These are phyloP conservation scores for Blera fallax DNA, from an alignment of 2,888 invertebrate genomes.

Conservation along the genomic window DNA sequence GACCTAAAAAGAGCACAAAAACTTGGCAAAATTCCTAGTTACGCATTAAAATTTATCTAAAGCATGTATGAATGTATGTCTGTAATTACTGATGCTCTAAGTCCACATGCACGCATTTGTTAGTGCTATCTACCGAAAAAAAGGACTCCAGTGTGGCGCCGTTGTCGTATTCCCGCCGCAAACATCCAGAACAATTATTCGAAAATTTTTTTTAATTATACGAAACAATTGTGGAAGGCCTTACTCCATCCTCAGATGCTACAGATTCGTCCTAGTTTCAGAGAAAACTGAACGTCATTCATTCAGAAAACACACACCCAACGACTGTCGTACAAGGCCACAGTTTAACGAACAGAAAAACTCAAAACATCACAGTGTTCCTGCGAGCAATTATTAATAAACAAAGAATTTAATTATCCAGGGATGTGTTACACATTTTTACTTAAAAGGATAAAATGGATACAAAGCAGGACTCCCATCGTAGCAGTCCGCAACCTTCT, in stretches of 20 bases:
- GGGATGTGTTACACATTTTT: slow-evolving; percentile 69
- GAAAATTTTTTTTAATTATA: slow-evolving; percentile 32
- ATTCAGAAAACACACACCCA: background rate
- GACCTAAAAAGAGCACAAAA: background rate
- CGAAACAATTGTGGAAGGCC: slow-evolving; percentile 31
- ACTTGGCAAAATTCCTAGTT: background rate
- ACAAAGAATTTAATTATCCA: slow-evolving; percentile 67
- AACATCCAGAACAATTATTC: slow-evolving; percentile 33
- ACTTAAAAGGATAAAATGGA: slow-evolving; percentile 15
- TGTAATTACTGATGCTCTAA: slow-evolving; percentile 18
- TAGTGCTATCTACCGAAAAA: background rate
- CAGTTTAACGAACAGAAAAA: no score
- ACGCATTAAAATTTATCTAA: slow-evolving; percentile 19
- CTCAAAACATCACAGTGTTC: slow-evolving; percentile 15
- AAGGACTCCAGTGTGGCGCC: background rate
- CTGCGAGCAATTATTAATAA: slow-evolving; percentile 52
- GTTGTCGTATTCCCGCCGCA: slow-evolving; percentile 26
- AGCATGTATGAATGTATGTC: no score
- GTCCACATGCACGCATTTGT: background rate
- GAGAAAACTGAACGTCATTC: slow-evolving; percentile 4
- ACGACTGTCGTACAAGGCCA: no score
- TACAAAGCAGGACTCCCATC: background rate
- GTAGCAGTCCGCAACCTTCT: slow-evolving; percentile 14
- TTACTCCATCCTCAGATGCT: slow-evolving; percentile 8
- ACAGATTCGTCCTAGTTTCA: slow-evolving; percentile 53